Base-by-base conservation (phyloP, 2,888 invertebrate genomes). In the Ernsta delagoae region DNA sequence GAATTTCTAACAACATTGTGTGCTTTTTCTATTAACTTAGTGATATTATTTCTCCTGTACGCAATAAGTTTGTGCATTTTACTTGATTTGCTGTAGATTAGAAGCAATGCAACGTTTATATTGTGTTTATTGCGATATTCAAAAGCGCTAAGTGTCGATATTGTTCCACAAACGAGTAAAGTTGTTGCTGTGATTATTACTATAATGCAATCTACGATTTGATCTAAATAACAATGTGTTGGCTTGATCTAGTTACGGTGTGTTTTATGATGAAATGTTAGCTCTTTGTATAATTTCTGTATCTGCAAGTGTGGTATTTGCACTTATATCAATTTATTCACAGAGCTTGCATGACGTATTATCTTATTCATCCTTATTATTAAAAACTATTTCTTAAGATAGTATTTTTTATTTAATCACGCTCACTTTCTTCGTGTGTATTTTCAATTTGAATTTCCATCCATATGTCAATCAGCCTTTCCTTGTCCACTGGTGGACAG, bases 81-180 rank as follows among this genome's bases (percentile, higher is more conserved):
- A 12, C 50, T 50, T 11, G 36, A 16, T 60, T 60, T 31, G 12
- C 36, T n/a, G 24, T 16, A 11, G 39, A 62, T 53, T 62, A n/a
- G 34, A 31, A 36, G 39, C 53, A 24, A 53, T 36, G 3, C 5
- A 48, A n/a, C 53, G 6, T 43, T 56, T 41, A 63, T 5, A 63
- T 63, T 54, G 54, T 54, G 43, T 56, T 64, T 64, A 64, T 64
- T 64, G 11, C 54, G 31, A 3, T 43, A 64, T 64, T 56, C 64
- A 56, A 64, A 61, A 62, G 12, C 62, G 56, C 43, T 62, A 62
- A 54, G 56, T 64, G 64, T 64, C 64, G 31, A 64, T 56, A 64
- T 56, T 56, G 56, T 56, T 56, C 41, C 31, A 56, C 53, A 56
- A 64, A 64, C 54, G 43, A 41, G 64, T 56, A 56, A 64, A 64